These are phyloP conservation scores for Pseudeuparius sepicola DNA, from an alignment of 2,888 invertebrate genomes.

Conservation along the genomic window DNA sequence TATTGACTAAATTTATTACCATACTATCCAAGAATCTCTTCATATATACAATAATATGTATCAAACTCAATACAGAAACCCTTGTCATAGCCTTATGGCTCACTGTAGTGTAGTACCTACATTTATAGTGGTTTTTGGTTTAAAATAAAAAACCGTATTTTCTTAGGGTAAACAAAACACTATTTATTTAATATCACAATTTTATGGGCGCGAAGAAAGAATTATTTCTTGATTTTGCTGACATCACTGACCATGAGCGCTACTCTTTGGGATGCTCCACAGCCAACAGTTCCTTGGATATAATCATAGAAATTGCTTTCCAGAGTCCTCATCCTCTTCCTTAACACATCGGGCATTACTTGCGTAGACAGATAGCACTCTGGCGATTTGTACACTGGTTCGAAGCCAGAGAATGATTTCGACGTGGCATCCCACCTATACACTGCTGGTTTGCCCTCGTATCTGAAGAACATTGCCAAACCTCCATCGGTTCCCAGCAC, in stretches of 20 bases:
- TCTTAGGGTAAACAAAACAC: too few relatives aligned
- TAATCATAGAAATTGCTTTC: constrained; percentile 57
- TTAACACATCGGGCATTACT: constrained; percentile 47
- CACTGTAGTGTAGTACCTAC: too few relatives aligned
- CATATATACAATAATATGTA: too few relatives aligned
- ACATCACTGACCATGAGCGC: constrained; percentile 27
- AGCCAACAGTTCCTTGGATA: constrained; percentile 50
- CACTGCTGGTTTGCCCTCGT: constrained; percentile 47
- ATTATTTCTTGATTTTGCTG: too few relatives aligned
- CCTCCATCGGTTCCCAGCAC: constrained; percentile 55
- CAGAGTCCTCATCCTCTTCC: constrained; percentile 47
- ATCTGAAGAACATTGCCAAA: constrained; percentile 47
- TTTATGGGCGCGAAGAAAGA: too few relatives aligned
- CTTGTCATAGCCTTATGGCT: too few relatives aligned
- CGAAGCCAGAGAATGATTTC: constrained; percentile 38
- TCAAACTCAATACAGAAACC: too few relatives aligned
- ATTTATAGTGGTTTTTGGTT: too few relatives aligned
- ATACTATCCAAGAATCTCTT: too few relatives aligned
- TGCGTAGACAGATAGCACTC: constrained; percentile 49
- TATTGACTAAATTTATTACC: too few relatives aligned
- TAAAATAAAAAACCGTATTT: too few relatives aligned
- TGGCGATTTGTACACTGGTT: constrained; percentile 44
- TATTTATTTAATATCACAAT: too few relatives aligned
- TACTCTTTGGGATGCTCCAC: constrained; percentile 48
- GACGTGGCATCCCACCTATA: constrained; percentile 49